Evolutionary conservation across 2,797 vertebrate genomes (phyloP).

Genomic region (Etheostoma nigrum): DNA sequence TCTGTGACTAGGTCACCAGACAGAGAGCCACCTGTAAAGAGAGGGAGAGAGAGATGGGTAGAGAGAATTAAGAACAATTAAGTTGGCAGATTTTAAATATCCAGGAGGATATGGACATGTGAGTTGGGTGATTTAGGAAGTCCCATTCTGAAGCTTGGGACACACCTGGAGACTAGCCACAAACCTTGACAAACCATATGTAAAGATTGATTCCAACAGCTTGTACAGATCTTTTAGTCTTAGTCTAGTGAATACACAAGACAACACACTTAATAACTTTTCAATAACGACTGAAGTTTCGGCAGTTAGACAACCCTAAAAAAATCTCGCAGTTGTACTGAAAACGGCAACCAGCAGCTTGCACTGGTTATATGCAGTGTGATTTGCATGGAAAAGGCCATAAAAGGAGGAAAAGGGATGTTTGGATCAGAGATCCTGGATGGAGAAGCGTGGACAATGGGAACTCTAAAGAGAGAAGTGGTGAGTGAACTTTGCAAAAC

Average conservation of each 20-base stretch:
- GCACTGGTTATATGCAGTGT: background rate
- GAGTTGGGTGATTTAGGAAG: background rate
- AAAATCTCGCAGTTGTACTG: background rate
- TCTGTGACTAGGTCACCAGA: conserved; percentile 80
- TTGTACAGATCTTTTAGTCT: background rate
- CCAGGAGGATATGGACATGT: background rate
- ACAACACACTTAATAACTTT: background rate
- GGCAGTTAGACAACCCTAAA: background rate
- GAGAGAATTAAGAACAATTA: conserved; percentile 1
- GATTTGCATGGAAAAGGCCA: too few species aligned
- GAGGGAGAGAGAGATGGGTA: background rate
- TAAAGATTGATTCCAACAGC: background rate
- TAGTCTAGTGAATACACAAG: background rate
- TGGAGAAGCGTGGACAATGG: background rate
- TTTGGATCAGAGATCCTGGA: background rate
- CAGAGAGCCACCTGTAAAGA: conserved; percentile 87
- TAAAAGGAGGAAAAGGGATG: background rate
- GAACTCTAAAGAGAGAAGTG: background rate
- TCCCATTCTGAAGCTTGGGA: background rate
- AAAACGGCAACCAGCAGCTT: background rate
- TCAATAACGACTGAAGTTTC: background rate
- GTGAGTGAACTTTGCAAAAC: background rate
- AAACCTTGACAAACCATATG: conserved; percentile 5
- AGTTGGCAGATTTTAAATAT: background rate
- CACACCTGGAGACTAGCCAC: background rate